Conservation (phyloP, 2,797 vertebrate genomes). For the Chrysolophus pictus region DNA sequence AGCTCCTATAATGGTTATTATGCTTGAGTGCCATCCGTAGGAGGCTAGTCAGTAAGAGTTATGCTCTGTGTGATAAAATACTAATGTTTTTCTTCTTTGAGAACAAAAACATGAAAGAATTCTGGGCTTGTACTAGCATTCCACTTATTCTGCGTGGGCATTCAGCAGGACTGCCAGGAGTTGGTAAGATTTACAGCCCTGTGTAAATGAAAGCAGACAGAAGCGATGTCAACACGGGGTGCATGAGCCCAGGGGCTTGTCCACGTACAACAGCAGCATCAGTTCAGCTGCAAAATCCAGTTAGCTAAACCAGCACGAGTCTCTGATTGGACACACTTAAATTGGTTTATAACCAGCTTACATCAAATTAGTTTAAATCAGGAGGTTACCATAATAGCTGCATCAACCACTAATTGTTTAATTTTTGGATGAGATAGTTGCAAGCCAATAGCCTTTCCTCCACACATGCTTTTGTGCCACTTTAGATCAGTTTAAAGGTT, state of each 20-base stretch:
- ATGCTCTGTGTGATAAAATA: neutral
- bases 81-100: slow-evolving; percentile 24
- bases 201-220: slow-evolving; percentile 52
- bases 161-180: slow-evolving; percentile 36
- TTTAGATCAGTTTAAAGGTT: slow-evolving; percentile 7
- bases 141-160: slow-evolving; percentile 52
- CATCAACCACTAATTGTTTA: slow-evolving; percentile 40
- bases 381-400: slow-evolving; percentile 53
- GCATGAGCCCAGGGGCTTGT: slow-evolving; percentile 11
- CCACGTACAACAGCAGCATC: slow-evolving; percentile 42
- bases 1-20: neutral
- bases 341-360: slow-evolving; percentile 67
- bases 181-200: neutral
- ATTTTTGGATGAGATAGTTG: slow-evolving; percentile 6
- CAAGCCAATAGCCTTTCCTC: slow-evolving; percentile 20
- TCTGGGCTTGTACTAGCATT: slow-evolving; percentile 26
- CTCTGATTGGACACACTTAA: slow-evolving; percentile 66
- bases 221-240: slow-evolving; percentile 42
- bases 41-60: neutral
- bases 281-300: slow-evolving; percentile 66
- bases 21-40: neutral
- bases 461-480: neutral
- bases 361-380: slow-evolving; percentile 66
- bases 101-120: slow-evolving; percentile 14
- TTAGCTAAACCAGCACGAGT: slow-evolving; percentile 48